phyloP scores from a whole-genome alignment of 1,140 invertebrate genomes.

The Papilio polytes region DNA sequence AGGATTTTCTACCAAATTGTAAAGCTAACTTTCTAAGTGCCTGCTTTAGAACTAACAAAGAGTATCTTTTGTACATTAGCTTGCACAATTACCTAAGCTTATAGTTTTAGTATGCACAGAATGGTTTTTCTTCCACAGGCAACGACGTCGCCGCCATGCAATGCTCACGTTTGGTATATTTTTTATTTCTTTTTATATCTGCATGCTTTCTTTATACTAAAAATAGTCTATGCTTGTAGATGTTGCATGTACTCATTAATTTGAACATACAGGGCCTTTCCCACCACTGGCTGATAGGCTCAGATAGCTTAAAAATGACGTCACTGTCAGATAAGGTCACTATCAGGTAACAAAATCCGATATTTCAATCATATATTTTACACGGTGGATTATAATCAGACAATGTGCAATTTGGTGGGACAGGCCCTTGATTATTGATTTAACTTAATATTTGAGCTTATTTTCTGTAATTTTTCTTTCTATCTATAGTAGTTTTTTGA shows the following conservation, averaged over 20 bases:
- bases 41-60: background rate
- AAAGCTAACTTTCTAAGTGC: background rate
- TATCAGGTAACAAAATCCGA: too few species aligned
- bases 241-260: constrained; percentile 6
- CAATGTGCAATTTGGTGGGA: too few species aligned
- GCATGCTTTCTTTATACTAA: constrained; percentile 43
- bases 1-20: background rate
- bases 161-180: constrained; percentile 68
- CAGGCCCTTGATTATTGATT: too few species aligned
- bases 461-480: too few species aligned
- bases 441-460: too few species aligned
- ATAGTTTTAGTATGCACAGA: constrained; percentile 66
- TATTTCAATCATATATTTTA: too few species aligned
- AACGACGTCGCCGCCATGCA: constrained; percentile 50
- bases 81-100: constrained; percentile 50
- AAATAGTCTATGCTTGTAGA: constrained; percentile 37
- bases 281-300: too few species aligned
- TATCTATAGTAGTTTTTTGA: too few species aligned
- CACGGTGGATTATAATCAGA: too few species aligned
- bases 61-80: constrained; percentile 8
- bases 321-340: too few species aligned
- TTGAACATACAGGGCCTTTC: background rate
- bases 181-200: constrained; percentile 55
- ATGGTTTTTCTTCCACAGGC: constrained; percentile 63
- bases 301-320: too few species aligned